Conservation (phyloP, 2,113 vertebrate species). For the Hipposideros armiger region DNA sequence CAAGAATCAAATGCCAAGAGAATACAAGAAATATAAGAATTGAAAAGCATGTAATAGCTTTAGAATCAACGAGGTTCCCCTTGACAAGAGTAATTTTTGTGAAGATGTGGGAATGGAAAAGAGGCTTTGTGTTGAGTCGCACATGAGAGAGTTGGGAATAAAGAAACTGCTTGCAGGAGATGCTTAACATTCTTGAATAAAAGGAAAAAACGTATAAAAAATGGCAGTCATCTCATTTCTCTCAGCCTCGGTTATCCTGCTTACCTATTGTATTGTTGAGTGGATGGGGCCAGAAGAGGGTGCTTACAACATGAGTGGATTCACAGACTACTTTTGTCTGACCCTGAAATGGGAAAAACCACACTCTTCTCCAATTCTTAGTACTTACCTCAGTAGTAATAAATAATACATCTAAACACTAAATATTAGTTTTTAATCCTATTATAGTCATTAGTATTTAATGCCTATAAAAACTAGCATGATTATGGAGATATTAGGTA, state of each 20-base stretch:
- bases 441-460: not conserved
- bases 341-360: not conserved
- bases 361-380: not conserved
- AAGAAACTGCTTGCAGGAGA: not conserved
- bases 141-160: not conserved
- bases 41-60: not conserved
- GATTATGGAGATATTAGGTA: not conserved
- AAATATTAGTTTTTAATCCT: not conserved
- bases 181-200: not conserved
- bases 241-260: fast-evolving
- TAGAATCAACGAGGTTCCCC: not conserved
- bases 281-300: too few relatives aligned
- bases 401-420: not conserved
- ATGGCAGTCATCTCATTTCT: not conserved
- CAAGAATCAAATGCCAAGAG: not conserved
- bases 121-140: not conserved
- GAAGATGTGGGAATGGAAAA: not conserved
- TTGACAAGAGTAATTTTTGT: not conserved
- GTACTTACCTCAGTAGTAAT: not conserved
- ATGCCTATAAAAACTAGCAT: not conserved
- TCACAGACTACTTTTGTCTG: not conserved
- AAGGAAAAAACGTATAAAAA: not conserved
- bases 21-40: not conserved
- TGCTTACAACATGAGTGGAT: not conserved
- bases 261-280: not conserved